Base-by-base conservation (phyloP, 2,888 invertebrate genomes). In the Hermaeophaga mercurialis region DNA sequence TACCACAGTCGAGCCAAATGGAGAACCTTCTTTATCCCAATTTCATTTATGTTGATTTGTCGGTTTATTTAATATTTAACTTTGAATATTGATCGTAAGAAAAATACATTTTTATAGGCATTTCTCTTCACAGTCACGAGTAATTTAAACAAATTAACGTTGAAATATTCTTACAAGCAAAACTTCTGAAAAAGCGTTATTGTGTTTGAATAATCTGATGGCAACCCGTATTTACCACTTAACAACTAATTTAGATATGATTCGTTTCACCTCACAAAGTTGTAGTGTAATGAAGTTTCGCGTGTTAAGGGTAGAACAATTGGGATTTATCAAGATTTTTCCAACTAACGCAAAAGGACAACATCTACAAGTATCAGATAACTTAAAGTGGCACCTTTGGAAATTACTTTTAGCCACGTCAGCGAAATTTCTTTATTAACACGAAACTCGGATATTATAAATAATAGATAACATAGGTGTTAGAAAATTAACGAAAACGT, bases 381-480 rank as follows among this genome's bases (percentile, higher is more conserved):
- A 64, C 64, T 62, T 56, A 61, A 69, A 67, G 65, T 67, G 66
- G 67, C 67, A 66, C 69, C 67, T 66, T 62, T 56, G 65, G 54
- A 65, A 67, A 70, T 68, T 67, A 61, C 68, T 53, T 53, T 50
- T 59, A 61, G 54, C 68, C 69, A 67, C 67, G 67, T 62, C 54
- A 69, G 60, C 58, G 34, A 66, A 68, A 68, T 69, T 63, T 67
- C 67, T 69, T 63, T 47, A 66, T 66, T 63, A 63, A 53, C 38
- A 38, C 8, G 33, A 33, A 7, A n/a, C n/a, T n/a, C n/a, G n/a
- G n/a, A n/a, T n/a, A n/a, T n/a, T n/a, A n/a, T n/a, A n/a, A n/a
- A n/a, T n/a, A n/a, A n/a, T n/a, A n/a, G n/a, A n/a, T n/a, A n/a
- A n/a, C n/a, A n/a, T n/a, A n/a, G n/a, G n/a, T n/a, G n/a, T n/a